These are phyloP conservation scores for Tortrix viridana DNA, from an alignment of 2,888 invertebrate genomes.

Conservation along the genomic window DNA sequence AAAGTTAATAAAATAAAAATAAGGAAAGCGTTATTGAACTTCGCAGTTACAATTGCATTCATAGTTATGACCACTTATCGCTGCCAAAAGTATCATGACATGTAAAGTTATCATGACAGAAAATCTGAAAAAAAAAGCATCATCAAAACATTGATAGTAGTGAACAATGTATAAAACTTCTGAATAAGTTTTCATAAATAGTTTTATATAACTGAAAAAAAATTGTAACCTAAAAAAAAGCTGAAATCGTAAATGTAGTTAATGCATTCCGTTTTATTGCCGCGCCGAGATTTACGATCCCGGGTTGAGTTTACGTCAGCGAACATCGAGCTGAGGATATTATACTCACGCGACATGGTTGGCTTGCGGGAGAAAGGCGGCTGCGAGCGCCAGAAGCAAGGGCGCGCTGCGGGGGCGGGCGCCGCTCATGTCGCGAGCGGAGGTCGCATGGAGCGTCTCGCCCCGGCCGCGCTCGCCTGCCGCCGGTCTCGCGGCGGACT, in stretches of 20 bases:
- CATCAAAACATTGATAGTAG: background rate
- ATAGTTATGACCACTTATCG: background rate
- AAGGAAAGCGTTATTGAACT: too few species aligned
- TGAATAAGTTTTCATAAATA: background rate
- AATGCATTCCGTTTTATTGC: conserved; percentile 55
- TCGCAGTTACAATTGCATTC: background rate
- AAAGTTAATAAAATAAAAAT: too few species aligned
- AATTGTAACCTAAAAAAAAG: conserved; percentile 30
- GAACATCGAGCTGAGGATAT: conserved; percentile 8
- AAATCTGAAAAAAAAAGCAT: background rate
- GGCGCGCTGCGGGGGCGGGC: conserved; percentile 85
- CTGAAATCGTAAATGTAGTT: conserved; percentile 51
- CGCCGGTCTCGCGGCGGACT: conserved; percentile 68
- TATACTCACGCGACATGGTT: conserved; percentile 86
- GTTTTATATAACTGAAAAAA: background rate
- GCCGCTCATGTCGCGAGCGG: conserved; percentile 75
- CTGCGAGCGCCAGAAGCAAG: conserved; percentile 85
- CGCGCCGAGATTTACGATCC: conserved; percentile 53
- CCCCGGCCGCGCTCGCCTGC: conserved; percentile 53
- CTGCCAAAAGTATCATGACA: background rate
- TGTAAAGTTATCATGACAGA: background rate
- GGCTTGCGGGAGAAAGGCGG: conserved; percentile 83
- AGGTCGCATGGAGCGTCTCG: conserved; percentile 73
- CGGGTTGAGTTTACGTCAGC: conserved; percentile 26
- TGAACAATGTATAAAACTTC: background rate